Evolutionary conservation across 1,140 invertebrate species (phyloP), one percentile per base, ranked within the genome.

Genomic region (Anastrepha obliqua): DNA sequence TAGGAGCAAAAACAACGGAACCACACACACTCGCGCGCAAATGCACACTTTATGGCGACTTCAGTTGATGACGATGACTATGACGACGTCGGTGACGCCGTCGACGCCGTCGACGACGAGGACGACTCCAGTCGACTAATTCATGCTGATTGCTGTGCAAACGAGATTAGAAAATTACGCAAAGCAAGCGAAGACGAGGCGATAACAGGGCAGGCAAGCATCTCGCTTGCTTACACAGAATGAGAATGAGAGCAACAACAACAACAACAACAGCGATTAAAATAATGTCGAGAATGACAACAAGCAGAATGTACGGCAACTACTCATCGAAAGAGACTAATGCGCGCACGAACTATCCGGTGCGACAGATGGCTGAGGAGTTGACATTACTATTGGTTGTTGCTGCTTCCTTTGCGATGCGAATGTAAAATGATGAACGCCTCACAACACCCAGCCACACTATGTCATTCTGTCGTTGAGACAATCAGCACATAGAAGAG

Each of bases 111-210:
- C 5, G 17, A 13, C 60, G 17, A 13, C 60, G 3, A n/a, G 9
- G 5, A 17, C 17, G 60, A 74, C 70, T 74, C n/a, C 17, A 47
- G 42, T 74, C 70, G 70, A 74, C 70, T 74, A 74, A 74, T 74
- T 74, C 39, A 74, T 74, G 70, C 70, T 74, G 70, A 74, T 74
- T 74, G 70, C 44, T 74, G 70, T 74, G 44, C 70, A 74, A 74
- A 74, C 70, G 70, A 74, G 70, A 74, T 74, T 74, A 74, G 70
- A 74, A 74, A 74, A 44, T 47, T 74, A 51, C 70, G 70, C 70
- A n/a, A 74, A 74, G 67, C 67, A 47, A 74, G 67, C 42, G 67
- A 74, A 51, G 70, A 74, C 44, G 44, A 42, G 44, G 70, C 44
- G 70, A 74, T 74, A 74, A 74, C 70, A 74, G 70, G 70, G 15